A percentile compares a stretch with the other conserved stretches of the same genome.
Evolutionary conservation across 2,113 vertebrate species (phyloP).

Genomic region (Centropus unirufus): DNA sequence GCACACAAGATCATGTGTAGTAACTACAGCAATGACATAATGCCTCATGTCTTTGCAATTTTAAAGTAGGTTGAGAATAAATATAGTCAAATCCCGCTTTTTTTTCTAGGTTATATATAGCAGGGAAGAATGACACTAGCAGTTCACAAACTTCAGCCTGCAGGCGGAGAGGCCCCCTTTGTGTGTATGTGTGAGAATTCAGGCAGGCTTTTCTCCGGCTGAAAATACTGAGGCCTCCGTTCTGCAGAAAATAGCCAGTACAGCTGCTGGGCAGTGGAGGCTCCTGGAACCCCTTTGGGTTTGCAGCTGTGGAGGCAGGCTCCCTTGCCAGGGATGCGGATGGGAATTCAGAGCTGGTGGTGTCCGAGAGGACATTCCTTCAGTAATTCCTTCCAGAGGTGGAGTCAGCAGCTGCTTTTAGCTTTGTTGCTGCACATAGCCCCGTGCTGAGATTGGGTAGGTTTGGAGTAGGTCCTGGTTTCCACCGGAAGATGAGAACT

Average conservation of each 20-base stretch:
- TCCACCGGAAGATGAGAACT: neutral
- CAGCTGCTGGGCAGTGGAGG: conserved; percentile 20
- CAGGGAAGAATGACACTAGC: neutral
- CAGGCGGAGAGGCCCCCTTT: neutral
- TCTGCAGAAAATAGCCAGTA: conserved; percentile 49
- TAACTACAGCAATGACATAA: neutral
- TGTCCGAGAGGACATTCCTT: neutral
- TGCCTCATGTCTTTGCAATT: neutral
- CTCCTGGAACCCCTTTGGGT: neutral
- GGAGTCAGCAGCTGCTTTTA: neutral
- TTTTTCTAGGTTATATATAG: neutral
- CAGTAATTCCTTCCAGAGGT: conserved; percentile 26
- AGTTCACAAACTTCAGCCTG: neutral
- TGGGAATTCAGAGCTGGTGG: neutral
- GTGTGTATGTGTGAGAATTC: neutral
- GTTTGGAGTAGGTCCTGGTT: neutral
- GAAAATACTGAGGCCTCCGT: neutral
- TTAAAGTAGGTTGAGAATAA: conserved; percentile 31
- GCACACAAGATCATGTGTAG: neutral
- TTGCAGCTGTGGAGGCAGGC: conserved; percentile 46
- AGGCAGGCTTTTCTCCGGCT: neutral
- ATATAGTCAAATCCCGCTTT: neutral
- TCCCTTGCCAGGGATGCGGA: neutral
- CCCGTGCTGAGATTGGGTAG: neutral
- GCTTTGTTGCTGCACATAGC: neutral